Percentiles rank a stretch among this genome's conserved stretches.
phyloP scores from a whole-genome alignment of 1,140 invertebrate genomes.

The Pissodes strobi region DNA sequence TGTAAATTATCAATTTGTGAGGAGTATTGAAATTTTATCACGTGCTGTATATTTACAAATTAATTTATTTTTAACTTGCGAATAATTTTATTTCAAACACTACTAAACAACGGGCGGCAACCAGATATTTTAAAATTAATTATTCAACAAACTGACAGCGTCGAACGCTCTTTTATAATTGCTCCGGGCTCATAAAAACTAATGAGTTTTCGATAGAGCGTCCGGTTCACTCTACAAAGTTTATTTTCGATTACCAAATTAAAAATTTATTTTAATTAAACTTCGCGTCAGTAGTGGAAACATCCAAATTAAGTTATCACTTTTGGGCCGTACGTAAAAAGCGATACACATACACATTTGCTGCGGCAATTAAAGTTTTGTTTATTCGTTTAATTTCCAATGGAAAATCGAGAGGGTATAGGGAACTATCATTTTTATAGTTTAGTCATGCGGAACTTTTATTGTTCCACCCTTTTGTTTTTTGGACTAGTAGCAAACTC shows the following conservation, averaged over 20 bases:
- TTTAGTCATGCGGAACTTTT: slow-evolving; percentile 4
- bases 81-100: too few relatives aligned
- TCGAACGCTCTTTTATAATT: slow-evolving; percentile 1
- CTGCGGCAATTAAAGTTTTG: slow-evolving; percentile 35
- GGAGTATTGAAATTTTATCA: too few relatives aligned
- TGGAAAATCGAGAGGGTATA: slow-evolving; percentile 19
- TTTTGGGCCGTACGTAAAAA: slow-evolving; percentile 16
- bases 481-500: too few relatives aligned
- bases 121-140: too few relatives aligned
- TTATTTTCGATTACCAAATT: slow-evolving; percentile 27
- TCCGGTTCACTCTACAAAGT: neutral
- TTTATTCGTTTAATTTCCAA: slow-evolving; percentile 37
- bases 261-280: slow-evolving; percentile 38
- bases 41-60: too few relatives aligned
- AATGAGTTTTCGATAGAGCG: slow-evolving; percentile 12
- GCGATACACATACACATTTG: slow-evolving; percentile 27
- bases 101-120: too few relatives aligned
- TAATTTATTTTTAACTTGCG: too few relatives aligned
- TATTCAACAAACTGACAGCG: neutral
- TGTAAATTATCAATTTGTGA: too few relatives aligned
- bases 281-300: slow-evolving; percentile 22
- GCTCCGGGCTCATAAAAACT: neutral
- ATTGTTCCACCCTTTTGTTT: neutral
- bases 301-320: slow-evolving; percentile 36
- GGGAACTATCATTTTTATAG: slow-evolving; percentile 25